These are phyloP conservation scores for Numenius arquata DNA, from an alignment of 2,113 vertebrate species.

Conservation along the genomic window DNA sequence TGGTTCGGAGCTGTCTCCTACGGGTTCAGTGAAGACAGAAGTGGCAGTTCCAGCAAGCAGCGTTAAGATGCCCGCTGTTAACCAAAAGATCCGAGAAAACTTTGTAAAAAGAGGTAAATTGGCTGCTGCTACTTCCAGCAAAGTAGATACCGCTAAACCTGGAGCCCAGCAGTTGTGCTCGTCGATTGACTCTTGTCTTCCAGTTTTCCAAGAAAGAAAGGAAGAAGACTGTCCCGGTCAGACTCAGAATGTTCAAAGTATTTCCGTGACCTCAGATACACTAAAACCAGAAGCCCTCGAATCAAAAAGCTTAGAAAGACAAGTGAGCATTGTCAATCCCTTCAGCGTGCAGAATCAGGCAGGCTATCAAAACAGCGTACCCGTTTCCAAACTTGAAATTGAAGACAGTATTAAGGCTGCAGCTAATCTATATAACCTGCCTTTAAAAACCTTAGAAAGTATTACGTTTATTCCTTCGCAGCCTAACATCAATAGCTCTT, in stretches of 20 bases:
- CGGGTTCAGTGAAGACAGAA: constrained; percentile 54
- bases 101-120: constrained; percentile 67
- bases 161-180: constrained; percentile 35
- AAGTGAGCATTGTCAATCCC: constrained; percentile 64
- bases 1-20: constrained; percentile 17
- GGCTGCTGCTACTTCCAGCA: background rate
- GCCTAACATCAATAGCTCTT: constrained; percentile 52
- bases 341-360: constrained; percentile 67
- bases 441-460: constrained; percentile 77
- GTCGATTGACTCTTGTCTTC: constrained; percentile 60
- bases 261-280: constrained; percentile 65
- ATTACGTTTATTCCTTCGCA: constrained; percentile 66
- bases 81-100: constrained; percentile 65
- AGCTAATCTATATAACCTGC: constrained; percentile 69
- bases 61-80: constrained; percentile 63
- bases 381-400: constrained; percentile 73
- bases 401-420: constrained; percentile 70
- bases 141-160: constrained; percentile 24
- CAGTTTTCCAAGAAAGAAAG: constrained; percentile 70
- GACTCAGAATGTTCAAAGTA: constrained; percentile 48
- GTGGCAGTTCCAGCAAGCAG: constrained; percentile 29
- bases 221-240: constrained; percentile 51
- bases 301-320: constrained; percentile 72
- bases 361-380: constrained; percentile 63
- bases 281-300: constrained; percentile 66